A percentile compares a stretch with the other conserved stretches of the same genome.
These are phyloP conservation scores for Grammomys dolichurus DNA, from an alignment of 2,113 vertebrate species.

Conservation along the genomic window DNA sequence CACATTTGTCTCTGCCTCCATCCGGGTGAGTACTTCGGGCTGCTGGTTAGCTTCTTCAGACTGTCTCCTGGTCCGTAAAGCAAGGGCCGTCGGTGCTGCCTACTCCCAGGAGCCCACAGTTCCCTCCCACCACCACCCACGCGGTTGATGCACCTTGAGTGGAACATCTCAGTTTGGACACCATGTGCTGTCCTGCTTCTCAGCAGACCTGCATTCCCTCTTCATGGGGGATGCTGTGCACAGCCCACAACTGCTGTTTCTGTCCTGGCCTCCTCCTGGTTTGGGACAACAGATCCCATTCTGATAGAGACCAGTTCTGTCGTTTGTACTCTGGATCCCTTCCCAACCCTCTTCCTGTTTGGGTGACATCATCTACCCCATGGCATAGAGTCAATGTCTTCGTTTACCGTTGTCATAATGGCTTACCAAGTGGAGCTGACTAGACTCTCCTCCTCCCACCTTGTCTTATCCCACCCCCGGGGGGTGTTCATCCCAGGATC, in stretches of 20 bases:
- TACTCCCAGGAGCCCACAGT: rapidly evolving
- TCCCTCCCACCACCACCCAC: too few relatives aligned
- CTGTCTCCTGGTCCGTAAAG: background rate
- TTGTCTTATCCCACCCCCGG: rapidly evolving
- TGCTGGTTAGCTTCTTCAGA: background rate
- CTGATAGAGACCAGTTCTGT: background rate
- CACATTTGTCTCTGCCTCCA: background rate
- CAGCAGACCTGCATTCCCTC: background rate
- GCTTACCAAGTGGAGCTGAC: background rate
- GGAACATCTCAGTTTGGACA: rapidly evolving
- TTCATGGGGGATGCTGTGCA: background rate
- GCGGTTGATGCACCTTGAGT: rapidly evolving
- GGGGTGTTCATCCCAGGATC: background rate
- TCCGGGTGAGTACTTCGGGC: background rate
- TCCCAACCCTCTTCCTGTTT: background rate
- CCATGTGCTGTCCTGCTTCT: background rate
- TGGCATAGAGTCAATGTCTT: rapidly evolving
- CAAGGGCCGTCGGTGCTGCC: background rate
- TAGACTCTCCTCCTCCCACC: background rate
- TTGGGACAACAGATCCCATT: background rate
- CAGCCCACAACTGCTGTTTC: background rate
- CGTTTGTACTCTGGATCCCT: too few relatives aligned
- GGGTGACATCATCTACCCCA: background rate
- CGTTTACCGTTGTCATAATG: background rate
- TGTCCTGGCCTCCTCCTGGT: background rate